Base-by-base conservation (phyloP, 2,888 invertebrate species). In the Digitonthophagus gazella region DNA sequence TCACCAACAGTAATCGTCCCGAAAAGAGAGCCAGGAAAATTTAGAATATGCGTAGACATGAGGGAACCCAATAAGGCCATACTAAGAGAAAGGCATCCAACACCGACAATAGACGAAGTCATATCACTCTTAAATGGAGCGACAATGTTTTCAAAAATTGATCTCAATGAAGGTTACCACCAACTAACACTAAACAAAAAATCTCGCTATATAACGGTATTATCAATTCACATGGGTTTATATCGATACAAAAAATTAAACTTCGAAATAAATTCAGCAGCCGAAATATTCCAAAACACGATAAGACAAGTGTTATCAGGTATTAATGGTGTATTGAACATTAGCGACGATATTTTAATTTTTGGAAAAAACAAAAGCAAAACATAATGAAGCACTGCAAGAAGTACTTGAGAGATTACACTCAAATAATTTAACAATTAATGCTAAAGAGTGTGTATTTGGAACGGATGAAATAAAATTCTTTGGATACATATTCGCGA, bases 231-330 rank as follows among this genome's bases (percentile, higher is more conserved):
- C 16, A 73, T 72, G 54, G 81, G 81, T 0, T 64, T 83, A 8
- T 81, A 70, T 68, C 70, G 79, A 20, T 84, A 80, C 69, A 83
- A 82, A 72, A 58, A 81, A 66, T 65, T 80, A 2, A 75, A 77
- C 73, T 81, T 80, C 72, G 79, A 79, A 0, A 78, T 83, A 6
- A 75, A 74, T 1, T 81, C 80, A 65, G 84, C 83, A 2, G 80
- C 81, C 0, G 84, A 83, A 74, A 74, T 81, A 1, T 84, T 82
- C 71, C 81, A 83, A 73, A 79, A 82, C 71, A 76, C 75, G 2
- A 71, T 83, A 8, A 75, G 78, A 66, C 74, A 75, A 70, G 76
- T 82, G 4, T 64, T 83, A 1, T 22, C 70, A 55, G 74, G 72
- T 3, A 78, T 80, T 16, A 74, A 78, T 55, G 80, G 80, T 0